phyloP scores from a whole-genome alignment of 2,113 vertebrate genomes.

The Orthochromis indermauri region DNA sequence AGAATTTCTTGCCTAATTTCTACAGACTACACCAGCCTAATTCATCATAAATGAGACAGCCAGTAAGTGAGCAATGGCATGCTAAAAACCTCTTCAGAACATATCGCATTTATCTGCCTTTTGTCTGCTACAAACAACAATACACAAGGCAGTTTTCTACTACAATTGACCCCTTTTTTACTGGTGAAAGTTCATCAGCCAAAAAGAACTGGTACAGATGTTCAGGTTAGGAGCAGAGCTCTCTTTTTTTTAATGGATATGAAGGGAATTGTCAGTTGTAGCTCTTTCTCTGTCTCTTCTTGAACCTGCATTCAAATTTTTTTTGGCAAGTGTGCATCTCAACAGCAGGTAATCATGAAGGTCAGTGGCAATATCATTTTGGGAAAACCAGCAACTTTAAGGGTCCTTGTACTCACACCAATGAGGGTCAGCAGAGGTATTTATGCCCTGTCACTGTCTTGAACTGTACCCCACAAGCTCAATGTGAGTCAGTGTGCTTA shows the following conservation, averaged over 20 bases:
- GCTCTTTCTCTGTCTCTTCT: neutral
- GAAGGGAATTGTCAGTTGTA: neutral
- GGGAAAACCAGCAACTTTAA: neutral
- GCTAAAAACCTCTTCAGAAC: conserved; percentile 28
- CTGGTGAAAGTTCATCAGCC: conserved; percentile 39
- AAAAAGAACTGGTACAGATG: conserved; percentile 12
- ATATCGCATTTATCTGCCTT: conserved; percentile 22
- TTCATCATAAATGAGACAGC: conserved; percentile 46
- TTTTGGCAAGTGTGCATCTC: neutral
- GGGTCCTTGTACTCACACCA: neutral
- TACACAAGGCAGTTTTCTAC: conserved; percentile 35
- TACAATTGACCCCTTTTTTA: conserved; percentile 56
- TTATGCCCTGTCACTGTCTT: neutral
- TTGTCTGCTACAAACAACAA: conserved; percentile 35
- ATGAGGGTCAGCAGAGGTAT: neutral
- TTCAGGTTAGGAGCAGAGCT: neutral
- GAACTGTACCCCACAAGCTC: neutral
- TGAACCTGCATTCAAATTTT: neutral
- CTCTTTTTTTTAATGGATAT: neutral
- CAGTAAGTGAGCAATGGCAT: conserved; percentile 24
- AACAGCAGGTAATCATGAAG: neutral
- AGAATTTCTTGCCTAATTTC: conserved; percentile 8
- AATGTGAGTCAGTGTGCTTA: conserved; percentile 16
- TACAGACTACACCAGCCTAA: neutral
- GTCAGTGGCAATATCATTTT: neutral